Evolutionary conservation across 2,113 vertebrate genomes (phyloP).

Genomic region (Eulemur rufifrons): DNA sequence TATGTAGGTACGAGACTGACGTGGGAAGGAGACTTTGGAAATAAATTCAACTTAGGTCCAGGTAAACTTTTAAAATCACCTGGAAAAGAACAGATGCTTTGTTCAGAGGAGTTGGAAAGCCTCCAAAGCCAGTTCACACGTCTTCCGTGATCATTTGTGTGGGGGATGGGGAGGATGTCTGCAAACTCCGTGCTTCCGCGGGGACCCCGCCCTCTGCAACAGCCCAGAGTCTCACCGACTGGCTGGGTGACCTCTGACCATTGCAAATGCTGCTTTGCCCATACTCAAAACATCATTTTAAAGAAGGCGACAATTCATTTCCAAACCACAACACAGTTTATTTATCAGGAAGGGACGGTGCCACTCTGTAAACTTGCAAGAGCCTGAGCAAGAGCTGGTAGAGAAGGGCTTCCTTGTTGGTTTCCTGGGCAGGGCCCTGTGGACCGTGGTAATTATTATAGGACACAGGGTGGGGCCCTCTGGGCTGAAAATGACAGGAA

Average conservation of each 20-base stretch:
- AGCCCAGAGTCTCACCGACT: not conserved
- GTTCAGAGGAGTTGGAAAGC: conserved; percentile 42
- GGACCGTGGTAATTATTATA: conserved; percentile 60
- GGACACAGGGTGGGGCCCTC: conserved; percentile 45
- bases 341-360: conserved; percentile 37
- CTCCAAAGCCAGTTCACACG: conserved; percentile 43
- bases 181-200: conserved; percentile 44
- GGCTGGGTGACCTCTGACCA: not conserved
- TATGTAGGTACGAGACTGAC: not conserved
- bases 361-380: not conserved
- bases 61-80: conserved; percentile 1
- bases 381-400: not conserved
- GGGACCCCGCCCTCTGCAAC: not conserved
- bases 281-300: not conserved
- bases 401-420: conserved; percentile 64
- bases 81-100: not conserved
- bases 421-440: conserved; percentile 47
- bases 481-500: conserved; percentile 73
- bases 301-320: not conserved
- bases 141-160: conserved; percentile 13
- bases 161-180: not conserved
- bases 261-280: not conserved
- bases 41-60: not conserved
- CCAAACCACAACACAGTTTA: conserved; percentile 30
- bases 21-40: not conserved